Evolutionary conservation across 2,888 invertebrate genomes (phyloP), one percentile per base, ranked within the genome.

Genomic region (Agrilus mali): DNA sequence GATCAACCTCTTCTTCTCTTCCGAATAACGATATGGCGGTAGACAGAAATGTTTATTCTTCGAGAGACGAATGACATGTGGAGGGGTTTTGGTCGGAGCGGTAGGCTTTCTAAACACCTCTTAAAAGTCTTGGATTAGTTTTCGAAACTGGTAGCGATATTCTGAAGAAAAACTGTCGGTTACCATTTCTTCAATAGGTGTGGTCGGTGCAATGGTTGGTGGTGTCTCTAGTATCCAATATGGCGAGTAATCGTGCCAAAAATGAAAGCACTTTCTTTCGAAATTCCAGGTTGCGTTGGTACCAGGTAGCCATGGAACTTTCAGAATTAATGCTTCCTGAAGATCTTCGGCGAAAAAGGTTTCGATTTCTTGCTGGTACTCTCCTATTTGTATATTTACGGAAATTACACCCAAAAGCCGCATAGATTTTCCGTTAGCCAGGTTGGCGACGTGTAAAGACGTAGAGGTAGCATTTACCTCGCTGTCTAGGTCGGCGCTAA

Each of bases 11-110:
- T 49, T 48, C 4, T 50, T 43, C 8, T 44, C 46, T 7, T 48
- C 48, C 1, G 52, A 51, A n/a, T 50, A 50, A 1, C 51, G 52
- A 32, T 53, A 55, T 4, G 53, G 50, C 3, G 48, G 27, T 13
- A 50, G 41, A 8, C 48, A 46, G 7, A 50, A 46, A 6, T 50
- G 47, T 5, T 27, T 2, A 10, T 27, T 10, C 10, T 10, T 27
- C 22, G 22, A 22, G 7, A 27, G 2, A 10, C 10, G 10, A 10
- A 27, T 27, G 27, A 27, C 27, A 10, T 10, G 27, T 27, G 2
- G 1, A 2, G 27, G 2, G 1, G 10, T 27, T 10, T 27, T 27
- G 2, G 27, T 27, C 2, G 10, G 27, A 27, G 8, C 2, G 2
- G 27, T 10, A 2, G 27, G 27, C 10, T 10, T 27, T 4, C 10